A percentile compares a stretch with the other conserved stretches of the same genome.
phyloP scores from a whole-genome alignment of 2,888 invertebrate species.

The Chorisops tibialis region DNA sequence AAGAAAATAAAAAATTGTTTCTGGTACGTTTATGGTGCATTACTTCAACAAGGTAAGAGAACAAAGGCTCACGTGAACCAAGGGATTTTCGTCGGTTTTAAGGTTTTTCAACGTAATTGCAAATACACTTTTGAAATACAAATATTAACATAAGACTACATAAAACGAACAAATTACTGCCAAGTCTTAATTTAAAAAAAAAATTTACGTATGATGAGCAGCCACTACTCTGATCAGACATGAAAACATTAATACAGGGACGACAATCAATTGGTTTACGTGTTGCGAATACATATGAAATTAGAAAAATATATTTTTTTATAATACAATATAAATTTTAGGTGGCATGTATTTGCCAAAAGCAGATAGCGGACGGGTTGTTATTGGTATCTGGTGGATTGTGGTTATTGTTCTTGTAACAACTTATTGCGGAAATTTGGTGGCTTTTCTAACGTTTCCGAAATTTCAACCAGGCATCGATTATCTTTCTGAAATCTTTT shows the following conservation, averaged over 20 bases:
- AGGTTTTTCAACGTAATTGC: no score
- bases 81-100: no score
- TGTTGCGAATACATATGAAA: not conserved
- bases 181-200: no score
- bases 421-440: slow-evolving; percentile 88
- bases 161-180: no score
- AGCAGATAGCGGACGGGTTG: slow-evolving; percentile 79
- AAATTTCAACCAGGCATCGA: slow-evolving; percentile 55
- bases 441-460: slow-evolving; percentile 89
- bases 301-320: not conserved
- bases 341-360: slow-evolving; percentile 84
- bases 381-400: slow-evolving; percentile 90
- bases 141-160: no score
- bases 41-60: slow-evolving; percentile 79
- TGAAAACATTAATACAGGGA: no score
- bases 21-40: slow-evolving; percentile 81
- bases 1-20: slow-evolving; percentile 49
- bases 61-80: not conserved
- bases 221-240: no score
- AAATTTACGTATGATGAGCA: no score
- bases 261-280: no score
- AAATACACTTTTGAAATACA: no score
- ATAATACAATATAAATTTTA: slow-evolving; percentile 42
- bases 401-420: slow-evolving; percentile 85
- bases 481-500: slow-evolving; percentile 49